Conservation (phyloP, 2,113 vertebrate species). For the Mohoua ochrocephala region DNA sequence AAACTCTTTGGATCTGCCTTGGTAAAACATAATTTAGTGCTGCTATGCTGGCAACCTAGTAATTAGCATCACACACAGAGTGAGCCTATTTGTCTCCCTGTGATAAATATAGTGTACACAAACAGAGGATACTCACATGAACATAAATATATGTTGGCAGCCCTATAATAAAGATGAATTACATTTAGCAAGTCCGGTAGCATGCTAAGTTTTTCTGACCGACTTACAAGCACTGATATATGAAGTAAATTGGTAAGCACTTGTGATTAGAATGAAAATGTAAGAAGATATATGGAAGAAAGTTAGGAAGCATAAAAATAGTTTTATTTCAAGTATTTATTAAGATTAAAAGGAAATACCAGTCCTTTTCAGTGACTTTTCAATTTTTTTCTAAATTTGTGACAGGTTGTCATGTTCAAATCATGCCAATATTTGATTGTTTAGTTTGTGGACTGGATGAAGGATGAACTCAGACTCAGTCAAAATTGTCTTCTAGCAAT, state of each 20-base stretch:
- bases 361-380: neutral
- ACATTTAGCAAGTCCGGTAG: neutral
- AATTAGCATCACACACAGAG: neutral
- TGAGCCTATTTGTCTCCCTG: neutral
- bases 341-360: neutral
- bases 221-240: neutral
- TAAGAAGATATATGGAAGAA: neutral
- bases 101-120: constrained; percentile 2
- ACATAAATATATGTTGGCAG: neutral
- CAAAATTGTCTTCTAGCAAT: neutral
- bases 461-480: neutral
- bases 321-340: neutral
- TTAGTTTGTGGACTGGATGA: neutral
- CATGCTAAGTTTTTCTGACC: neutral
- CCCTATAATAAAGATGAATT: neutral
- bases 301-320: neutral
- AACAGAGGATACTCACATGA: neutral
- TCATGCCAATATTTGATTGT: neutral
- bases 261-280: neutral
- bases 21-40: neutral
- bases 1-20: neutral
- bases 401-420: neutral
- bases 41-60: neutral
- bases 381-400: neutral
- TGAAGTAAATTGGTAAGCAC: neutral